Evolutionary conservation across 2,888 invertebrate genomes (phyloP).

Genomic region (Mechanitis mazaeus): DNA sequence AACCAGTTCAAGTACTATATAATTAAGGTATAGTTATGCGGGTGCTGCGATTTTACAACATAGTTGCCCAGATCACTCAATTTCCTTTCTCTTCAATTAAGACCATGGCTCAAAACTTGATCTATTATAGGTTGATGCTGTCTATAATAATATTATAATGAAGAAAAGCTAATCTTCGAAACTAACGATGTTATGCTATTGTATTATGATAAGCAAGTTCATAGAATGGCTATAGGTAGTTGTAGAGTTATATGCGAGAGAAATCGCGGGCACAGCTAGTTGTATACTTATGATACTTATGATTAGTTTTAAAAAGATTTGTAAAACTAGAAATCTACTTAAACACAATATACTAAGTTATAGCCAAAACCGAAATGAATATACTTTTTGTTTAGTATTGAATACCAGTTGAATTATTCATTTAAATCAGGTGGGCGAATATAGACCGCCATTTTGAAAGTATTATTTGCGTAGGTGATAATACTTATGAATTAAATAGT

Average conservation of each 20-base stretch:
- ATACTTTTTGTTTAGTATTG: constrained; percentile 1
- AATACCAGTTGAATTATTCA: constrained; percentile 34
- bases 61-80: constrained; percentile 25
- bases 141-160: too few species aligned
- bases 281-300: neutral
- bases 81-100: constrained; percentile 29
- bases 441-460: constrained; percentile 61
- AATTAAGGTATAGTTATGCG: constrained; percentile 25
- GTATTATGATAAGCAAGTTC: too few species aligned
- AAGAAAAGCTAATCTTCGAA: too few species aligned
- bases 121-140: too few species aligned
- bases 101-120: constrained; percentile 6
- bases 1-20: constrained; percentile 20
- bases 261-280: neutral
- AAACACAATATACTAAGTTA: too few species aligned
- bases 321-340: too few species aligned
- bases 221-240: too few species aligned
- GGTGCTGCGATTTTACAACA: constrained; percentile 24
- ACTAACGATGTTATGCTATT: too few species aligned
- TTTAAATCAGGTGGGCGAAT: constrained; percentile 54
- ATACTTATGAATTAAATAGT: constrained; percentile 29
- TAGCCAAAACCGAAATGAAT: too few species aligned
- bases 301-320: neutral
- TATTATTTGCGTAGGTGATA: constrained; percentile 55
- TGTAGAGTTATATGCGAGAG: too few species aligned